A percentile compares a stretch with the other conserved stretches of the same genome.
These are phyloP conservation scores for Tetrapedia diversipes DNA, from an alignment of 2,888 invertebrate species.

Conservation along the genomic window DNA sequence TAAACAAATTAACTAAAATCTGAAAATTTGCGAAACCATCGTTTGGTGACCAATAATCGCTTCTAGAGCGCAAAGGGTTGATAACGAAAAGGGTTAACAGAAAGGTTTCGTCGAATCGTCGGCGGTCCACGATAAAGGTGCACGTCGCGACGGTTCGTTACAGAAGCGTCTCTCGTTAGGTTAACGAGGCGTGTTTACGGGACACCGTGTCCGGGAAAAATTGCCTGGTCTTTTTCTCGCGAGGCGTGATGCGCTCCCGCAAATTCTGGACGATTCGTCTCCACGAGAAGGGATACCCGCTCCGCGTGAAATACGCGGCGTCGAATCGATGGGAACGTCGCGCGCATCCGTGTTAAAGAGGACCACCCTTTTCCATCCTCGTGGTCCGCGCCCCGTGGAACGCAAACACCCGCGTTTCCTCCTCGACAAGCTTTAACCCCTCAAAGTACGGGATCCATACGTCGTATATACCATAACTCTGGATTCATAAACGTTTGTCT, in stretches of 20 bases:
- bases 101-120: conserved; percentile 32
- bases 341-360: conserved; percentile 76
- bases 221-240: conserved; percentile 20
- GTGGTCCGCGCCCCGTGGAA: conserved; percentile 21
- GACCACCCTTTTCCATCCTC: conserved; percentile 68
- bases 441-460: no score
- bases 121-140: background rate
- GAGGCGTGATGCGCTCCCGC: conserved; percentile 7
- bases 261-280: conserved; percentile 66
- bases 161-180: conserved; percentile 43
- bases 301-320: conserved; percentile 71
- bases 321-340: conserved; percentile 78
- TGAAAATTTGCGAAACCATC: no score
- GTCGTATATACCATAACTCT: no score
- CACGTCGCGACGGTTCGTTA: conserved; percentile 25
- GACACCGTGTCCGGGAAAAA: conserved; percentile 26
- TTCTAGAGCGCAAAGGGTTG: no score
- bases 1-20: no score
- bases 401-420: conserved; percentile 23
- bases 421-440: conserved; percentile 35
- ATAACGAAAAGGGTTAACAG: no score
- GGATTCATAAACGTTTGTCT: no score
- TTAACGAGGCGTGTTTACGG: conserved; percentile 43
- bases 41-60: no score
- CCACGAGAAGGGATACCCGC: conserved; percentile 61